Conservation (phyloP, 2,888 invertebrate species). For the Cantharis flavilabris region DNA sequence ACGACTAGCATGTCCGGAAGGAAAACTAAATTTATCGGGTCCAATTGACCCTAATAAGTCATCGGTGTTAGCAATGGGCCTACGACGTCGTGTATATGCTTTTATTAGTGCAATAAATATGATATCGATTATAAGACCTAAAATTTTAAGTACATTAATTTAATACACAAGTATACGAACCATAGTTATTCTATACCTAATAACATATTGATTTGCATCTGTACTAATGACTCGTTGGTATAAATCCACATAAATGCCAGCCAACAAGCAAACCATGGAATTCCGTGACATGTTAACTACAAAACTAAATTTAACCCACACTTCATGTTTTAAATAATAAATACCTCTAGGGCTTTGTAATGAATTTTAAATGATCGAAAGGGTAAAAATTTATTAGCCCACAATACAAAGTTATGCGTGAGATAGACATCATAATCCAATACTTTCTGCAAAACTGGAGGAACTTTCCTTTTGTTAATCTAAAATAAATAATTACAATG, state of each 20-base stretch:
- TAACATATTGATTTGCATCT: constrained; percentile 84
- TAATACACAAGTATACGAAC: neutral
- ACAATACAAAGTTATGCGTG: constrained; percentile 60
- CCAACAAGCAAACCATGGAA: constrained; percentile 82
- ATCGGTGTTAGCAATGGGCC: constrained; percentile 68
- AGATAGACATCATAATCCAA: constrained; percentile 59
- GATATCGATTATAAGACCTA: constrained; percentile 82
- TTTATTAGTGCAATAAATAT: constrained; percentile 77
- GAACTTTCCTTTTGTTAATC: constrained; percentile 47
- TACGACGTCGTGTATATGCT: constrained; percentile 73
- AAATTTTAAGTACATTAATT: constrained; percentile 47
- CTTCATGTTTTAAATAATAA: neutral
- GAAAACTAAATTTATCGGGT: constrained; percentile 90
- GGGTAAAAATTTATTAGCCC: constrained; percentile 57
- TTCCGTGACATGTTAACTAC: constrained; percentile 85
- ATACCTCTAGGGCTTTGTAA: constrained; percentile 63
- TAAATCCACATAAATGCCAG: constrained; percentile 78
- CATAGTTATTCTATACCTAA: constrained; percentile 63
- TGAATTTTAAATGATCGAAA: constrained; percentile 60
- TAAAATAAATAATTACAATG: neutral
- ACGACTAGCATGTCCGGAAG: constrained; percentile 92
- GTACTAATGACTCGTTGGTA: constrained; percentile 69
- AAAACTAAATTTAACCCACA: constrained; percentile 25
- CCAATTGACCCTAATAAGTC: constrained; percentile 72
- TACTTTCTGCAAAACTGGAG: constrained; percentile 58